Base-by-base conservation (phyloP, 37 sponge, comb jelly and placozoan species). In the Aplysina aerophoba region DNA sequence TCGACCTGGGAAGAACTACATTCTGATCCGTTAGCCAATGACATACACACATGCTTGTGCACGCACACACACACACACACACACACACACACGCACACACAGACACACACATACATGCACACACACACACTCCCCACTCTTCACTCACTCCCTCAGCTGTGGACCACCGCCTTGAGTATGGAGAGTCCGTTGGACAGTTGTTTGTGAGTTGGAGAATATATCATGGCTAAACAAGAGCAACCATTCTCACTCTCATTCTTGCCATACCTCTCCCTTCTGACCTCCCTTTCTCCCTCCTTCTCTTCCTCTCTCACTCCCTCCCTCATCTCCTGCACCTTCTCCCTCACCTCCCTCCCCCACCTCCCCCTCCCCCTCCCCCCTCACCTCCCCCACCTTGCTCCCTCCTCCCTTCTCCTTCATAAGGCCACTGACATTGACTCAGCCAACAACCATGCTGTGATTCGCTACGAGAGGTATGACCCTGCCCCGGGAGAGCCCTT, bases 401-500 rank as follows among this genome's bases (percentile, higher is more conserved):
- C 28, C 27, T 13, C 11, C 37, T 31, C 40, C 14, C 30, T 31
- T 38, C 40, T 67, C 69, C 19, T 22, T 67, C 69, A 21, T 24
- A 25, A 75, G 78, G 78, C 78, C 44, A 75, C 44, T 21, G 78
- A 75, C 15, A 19, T 53, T 40, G 78, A 75, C 25, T 44, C 78
- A 14, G 53, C 20, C 40, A 36, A 75, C 53, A 39, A 25, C 25
- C 50, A 44, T 53, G 21, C 16, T 40, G 78, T 75, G 54, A 44
- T 44, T 44, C 78, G 24, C 0, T 75, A 39, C 54, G 6, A 41
- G 40, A 75, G 78, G 53, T 41, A 40, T 25, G 78, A 75, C 40
- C 78, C 78, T 20, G 41, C 78, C 21, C 17, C 33, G 2, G 71
- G 71, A 31, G 78, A 75, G n/a, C 53, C 78, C 15, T 75, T 75